These are phyloP conservation scores for Trisateles emortualis DNA, from an alignment of 2,888 invertebrate species.

Conservation along the genomic window DNA sequence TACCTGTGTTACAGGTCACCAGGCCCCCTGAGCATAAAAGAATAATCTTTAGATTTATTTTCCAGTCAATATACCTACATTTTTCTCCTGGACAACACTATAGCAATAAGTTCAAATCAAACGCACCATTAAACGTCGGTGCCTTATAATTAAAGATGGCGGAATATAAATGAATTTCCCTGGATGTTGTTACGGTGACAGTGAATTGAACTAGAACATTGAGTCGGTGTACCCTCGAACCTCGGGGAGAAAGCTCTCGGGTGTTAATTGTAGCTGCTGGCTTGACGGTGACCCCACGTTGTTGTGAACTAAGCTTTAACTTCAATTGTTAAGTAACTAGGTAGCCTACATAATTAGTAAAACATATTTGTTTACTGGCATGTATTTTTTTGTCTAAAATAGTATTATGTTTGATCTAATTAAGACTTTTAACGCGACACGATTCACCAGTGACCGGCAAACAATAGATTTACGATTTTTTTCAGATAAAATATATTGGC, in stretches of 20 bases:
- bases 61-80: neutral
- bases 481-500: too few species aligned
- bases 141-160: constrained; percentile 36
- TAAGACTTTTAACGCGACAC: too few species aligned
- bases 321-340: neutral
- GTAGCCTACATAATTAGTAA: neutral
- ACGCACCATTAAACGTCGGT: constrained; percentile 17
- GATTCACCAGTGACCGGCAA: too few species aligned
- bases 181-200: constrained; percentile 34
- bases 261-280: constrained; percentile 55
- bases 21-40: too few species aligned
- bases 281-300: neutral
- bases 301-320: neutral
- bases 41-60: neutral
- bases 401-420: too few species aligned
- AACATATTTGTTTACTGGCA: neutral
- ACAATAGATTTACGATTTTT: too few species aligned
- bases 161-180: constrained; percentile 48
- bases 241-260: constrained; percentile 44
- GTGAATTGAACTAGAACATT: constrained; percentile 59
- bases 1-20: too few species aligned
- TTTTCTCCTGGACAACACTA: neutral
- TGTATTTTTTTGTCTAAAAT: too few species aligned
- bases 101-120: constrained; percentile 9
- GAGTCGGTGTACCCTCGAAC: constrained; percentile 42